A percentile compares a stretch with the other conserved stretches of the same genome.
phyloP scores from a whole-genome alignment of 2,888 invertebrate species.

The Busseola fusca region DNA sequence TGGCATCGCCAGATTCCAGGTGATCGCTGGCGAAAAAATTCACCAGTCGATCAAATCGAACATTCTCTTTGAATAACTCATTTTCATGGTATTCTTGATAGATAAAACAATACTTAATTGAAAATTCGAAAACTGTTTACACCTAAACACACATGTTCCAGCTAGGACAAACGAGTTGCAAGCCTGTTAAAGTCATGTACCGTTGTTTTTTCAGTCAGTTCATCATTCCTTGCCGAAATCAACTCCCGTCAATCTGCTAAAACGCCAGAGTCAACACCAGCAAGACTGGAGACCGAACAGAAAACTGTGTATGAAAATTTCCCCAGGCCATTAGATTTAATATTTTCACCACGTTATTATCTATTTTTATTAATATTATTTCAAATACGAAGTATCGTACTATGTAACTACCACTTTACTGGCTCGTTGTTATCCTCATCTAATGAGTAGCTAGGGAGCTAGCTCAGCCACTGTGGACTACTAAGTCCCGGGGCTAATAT shows the following conservation, averaged over 20 bases:
- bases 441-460: too few relatives aligned
- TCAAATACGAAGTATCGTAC: background rate
- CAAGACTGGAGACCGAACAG: background rate
- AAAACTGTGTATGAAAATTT: background rate
- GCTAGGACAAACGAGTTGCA: background rate
- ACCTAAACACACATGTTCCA: background rate
- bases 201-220: background rate
- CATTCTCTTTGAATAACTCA: background rate
- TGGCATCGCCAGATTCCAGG: background rate
- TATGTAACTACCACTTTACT: background rate
- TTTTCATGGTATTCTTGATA: background rate
- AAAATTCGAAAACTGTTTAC: background rate
- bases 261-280: background rate
- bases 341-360: background rate
- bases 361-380: background rate
- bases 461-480: too few relatives aligned
- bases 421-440: background rate
- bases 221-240: background rate
- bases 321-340: background rate
- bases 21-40: background rate
- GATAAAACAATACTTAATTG: background rate
- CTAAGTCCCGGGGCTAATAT: background rate
- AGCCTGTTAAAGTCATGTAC: background rate
- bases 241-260: background rate
- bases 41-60: background rate